These are phyloP conservation scores for Mactra quadrangularis DNA, from an alignment of 1,140 invertebrate genomes.

Conservation along the genomic window DNA sequence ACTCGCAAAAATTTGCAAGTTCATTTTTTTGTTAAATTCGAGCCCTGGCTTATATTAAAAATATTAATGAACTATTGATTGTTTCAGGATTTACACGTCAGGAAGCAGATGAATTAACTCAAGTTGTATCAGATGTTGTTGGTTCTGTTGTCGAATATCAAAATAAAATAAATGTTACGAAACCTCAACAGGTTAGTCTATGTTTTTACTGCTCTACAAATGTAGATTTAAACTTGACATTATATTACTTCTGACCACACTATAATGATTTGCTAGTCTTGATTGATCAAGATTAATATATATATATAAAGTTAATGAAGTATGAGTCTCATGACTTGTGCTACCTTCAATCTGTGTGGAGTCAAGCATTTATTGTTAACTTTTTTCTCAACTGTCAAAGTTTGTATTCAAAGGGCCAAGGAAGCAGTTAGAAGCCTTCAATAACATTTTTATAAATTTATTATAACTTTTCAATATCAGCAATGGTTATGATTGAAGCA, in stretches of 20 bases:
- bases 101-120: constrained; percentile 78
- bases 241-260: not conserved
- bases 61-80: not conserved
- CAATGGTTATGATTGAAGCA: too few species aligned
- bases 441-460: too few species aligned
- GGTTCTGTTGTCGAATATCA: constrained; percentile 76
- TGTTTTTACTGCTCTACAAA: not conserved
- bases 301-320: not conserved
- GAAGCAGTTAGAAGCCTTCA: too few species aligned
- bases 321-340: not conserved
- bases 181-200: constrained; percentile 77
- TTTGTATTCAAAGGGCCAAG: too few species aligned
- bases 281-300: not conserved
- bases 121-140: constrained; percentile 75
- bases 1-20: too few species aligned
- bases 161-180: constrained; percentile 78
- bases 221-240: not conserved
- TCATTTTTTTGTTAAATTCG: too few species aligned
- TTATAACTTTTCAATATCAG: too few species aligned
- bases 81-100: constrained; percentile 74
- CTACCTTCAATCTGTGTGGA: too few species aligned
- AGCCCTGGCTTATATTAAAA: too few species aligned
- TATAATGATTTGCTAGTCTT: not conserved
- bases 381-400: too few species aligned
- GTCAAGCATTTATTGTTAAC: too few species aligned